Percentiles rank a stretch among this genome's conserved stretches.
These are phyloP conservation scores for Teleogryllus occipitalis DNA, from an alignment of 1,140 invertebrate species.

Conservation along the genomic window DNA sequence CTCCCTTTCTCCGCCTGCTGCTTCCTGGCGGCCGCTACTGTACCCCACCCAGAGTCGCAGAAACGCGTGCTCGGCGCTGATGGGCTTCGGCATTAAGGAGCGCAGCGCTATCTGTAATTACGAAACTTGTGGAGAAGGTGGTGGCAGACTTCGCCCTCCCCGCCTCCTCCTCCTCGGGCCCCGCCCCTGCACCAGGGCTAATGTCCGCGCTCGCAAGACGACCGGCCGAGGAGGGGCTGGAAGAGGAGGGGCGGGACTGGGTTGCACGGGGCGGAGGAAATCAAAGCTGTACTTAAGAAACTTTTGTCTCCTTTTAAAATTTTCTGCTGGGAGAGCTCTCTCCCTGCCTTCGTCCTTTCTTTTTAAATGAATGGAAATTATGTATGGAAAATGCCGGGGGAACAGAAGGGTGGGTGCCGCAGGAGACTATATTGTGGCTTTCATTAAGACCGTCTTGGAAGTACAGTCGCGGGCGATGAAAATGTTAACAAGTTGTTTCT, in stretches of 20 bases:
- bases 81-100: not conserved
- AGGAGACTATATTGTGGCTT: not conserved
- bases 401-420: not conserved
- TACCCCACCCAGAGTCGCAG: no score
- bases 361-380: slow-evolving; percentile 6
- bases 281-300: slow-evolving; percentile 5
- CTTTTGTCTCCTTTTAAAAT: slow-evolving; percentile 5
- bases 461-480: not conserved
- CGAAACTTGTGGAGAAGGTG: not conserved
- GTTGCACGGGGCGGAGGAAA: not conserved
- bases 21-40: not conserved
- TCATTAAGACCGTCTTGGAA: slow-evolving; percentile 4
- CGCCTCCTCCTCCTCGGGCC: no score
- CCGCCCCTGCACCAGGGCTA: no score
- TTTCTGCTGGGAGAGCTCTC: not conserved
- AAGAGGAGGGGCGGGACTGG: not conserved
- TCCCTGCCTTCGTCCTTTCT: not conserved
- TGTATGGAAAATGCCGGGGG: not conserved
- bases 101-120: not conserved
- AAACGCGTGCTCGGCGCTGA: not conserved
- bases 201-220: no score
- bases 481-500: slow-evolving; percentile 1
- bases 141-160: not conserved
- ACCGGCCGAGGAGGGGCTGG: not conserved
- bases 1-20: not conserved